These are phyloP conservation scores for Platysteira castanea DNA, from an alignment of 2,113 vertebrate species.

Conservation along the genomic window DNA sequence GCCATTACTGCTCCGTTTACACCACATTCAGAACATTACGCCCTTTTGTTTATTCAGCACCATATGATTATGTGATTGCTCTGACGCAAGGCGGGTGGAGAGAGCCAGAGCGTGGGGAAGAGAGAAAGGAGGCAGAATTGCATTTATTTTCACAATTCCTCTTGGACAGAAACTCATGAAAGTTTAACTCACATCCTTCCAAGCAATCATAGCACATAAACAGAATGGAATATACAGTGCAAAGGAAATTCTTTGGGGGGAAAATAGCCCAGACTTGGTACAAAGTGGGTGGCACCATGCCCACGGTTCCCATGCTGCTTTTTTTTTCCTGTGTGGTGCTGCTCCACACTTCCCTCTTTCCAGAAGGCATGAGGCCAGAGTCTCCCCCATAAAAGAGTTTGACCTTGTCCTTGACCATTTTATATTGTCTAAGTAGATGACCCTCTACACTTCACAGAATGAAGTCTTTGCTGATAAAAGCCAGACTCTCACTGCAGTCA, in stretches of 20 bases:
- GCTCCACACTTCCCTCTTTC: not conserved
- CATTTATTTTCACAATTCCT: conserved; percentile 3
- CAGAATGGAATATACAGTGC: not conserved
- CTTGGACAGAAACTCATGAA: conserved; percentile 20
- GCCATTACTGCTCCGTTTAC: not conserved
- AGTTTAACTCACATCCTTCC: conserved; percentile 10
- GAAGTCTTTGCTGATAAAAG: not conserved
- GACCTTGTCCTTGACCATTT: not conserved
- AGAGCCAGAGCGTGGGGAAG: not conserved
- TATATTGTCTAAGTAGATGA: not conserved
- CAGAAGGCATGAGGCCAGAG: not conserved
- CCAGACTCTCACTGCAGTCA: fast-evolving
- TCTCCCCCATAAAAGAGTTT: not conserved
- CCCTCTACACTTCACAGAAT: not conserved
- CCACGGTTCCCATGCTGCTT: fast-evolving
- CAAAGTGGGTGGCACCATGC: fast-evolving
- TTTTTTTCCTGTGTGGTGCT: fast-evolving
- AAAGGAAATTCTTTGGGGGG: not conserved
- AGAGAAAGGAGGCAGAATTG: not conserved
- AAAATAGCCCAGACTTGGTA: not conserved
- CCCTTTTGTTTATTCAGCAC: conserved; percentile 32
- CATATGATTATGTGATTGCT: not conserved
- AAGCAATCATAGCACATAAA: not conserved
- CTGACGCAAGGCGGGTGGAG: fast-evolving
- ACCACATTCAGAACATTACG: not conserved